Conservation (phyloP, 1,140 invertebrate genomes). For the Notospermus geniculatus region DNA sequence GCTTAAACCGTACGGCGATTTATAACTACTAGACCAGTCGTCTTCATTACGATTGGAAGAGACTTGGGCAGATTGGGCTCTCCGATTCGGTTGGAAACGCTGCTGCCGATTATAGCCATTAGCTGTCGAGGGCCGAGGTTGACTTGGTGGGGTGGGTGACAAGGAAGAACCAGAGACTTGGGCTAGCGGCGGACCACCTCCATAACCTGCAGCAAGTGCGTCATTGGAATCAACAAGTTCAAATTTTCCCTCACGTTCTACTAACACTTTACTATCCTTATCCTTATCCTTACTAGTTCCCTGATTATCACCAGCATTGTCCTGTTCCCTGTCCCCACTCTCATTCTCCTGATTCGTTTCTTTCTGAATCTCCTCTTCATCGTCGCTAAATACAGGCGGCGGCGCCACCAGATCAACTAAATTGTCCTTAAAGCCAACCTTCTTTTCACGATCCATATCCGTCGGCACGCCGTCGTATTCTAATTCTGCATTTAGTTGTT, state of each 20-base stretch:
- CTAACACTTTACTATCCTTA: slow-evolving; percentile 31
- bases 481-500: slow-evolving; percentile 46
- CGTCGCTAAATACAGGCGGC: slow-evolving; percentile 10
- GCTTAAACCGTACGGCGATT: slow-evolving; percentile 45
- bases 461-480: slow-evolving; percentile 44
- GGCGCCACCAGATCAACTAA: slow-evolving; percentile 46
- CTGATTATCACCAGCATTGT: background rate
- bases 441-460: slow-evolving; percentile 31
- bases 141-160: slow-evolving; percentile 29
- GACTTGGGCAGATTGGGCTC: slow-evolving; percentile 25
- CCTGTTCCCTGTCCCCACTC: background rate
- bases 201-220: slow-evolving; percentile 28
- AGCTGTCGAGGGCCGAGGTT: slow-evolving; percentile 34
- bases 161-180: background rate
- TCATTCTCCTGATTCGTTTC: slow-evolving; percentile 1
- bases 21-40: slow-evolving; percentile 28
- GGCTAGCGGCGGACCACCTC: background rate
- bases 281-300: slow-evolving; percentile 6
- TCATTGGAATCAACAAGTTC: slow-evolving; percentile 41
- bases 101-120: slow-evolving; percentile 15
- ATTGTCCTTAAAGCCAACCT: slow-evolving; percentile 46
- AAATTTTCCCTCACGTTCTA: slow-evolving; percentile 52
- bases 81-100: slow-evolving; percentile 21
- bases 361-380: slow-evolving; percentile 1
- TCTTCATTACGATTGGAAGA: background rate